phyloP scores from a whole-genome alignment of 2,888 invertebrate species.

The Toxonevra muliebris region DNA sequence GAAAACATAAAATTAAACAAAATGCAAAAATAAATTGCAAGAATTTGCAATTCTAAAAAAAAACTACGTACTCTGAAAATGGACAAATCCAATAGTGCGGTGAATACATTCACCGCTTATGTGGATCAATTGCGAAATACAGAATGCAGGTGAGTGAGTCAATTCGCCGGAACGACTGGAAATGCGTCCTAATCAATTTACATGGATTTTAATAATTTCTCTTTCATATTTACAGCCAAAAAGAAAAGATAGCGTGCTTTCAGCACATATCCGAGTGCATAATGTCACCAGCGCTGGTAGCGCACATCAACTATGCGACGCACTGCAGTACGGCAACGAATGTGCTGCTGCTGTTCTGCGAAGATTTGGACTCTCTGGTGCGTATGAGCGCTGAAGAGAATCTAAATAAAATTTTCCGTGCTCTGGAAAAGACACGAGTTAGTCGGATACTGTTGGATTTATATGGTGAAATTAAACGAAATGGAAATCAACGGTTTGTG shows the following conservation, averaged over 20 bases:
- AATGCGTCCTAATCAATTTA: too few species aligned
- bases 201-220: not conserved
- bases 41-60: not conserved
- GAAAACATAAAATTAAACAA: not conserved
- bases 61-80: slow-evolving; percentile 31
- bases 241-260: slow-evolving; percentile 79
- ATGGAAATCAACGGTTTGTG: slow-evolving; percentile 68
- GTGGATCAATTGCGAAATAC: slow-evolving; percentile 63
- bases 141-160: slow-evolving; percentile 61
- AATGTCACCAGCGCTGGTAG: slow-evolving; percentile 62
- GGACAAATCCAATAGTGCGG: slow-evolving; percentile 42
- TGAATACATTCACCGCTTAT: slow-evolving; percentile 57
- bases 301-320: slow-evolving; percentile 71
- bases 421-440: slow-evolving; percentile 73
- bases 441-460: slow-evolving; percentile 81
- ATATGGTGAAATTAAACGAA: slow-evolving; percentile 83
- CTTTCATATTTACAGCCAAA: slow-evolving; percentile 68
- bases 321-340: slow-evolving; percentile 77
- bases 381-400: slow-evolving; percentile 85
- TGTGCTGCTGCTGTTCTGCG: slow-evolving; percentile 75
- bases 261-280: slow-evolving; percentile 78
- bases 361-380: slow-evolving; percentile 81
- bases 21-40: not conserved
- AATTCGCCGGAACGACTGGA: too few species aligned
- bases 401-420: slow-evolving; percentile 79